Evolutionary conservation across 2,797 vertebrate genomes (phyloP).

Genomic region (Anas bernieri): DNA sequence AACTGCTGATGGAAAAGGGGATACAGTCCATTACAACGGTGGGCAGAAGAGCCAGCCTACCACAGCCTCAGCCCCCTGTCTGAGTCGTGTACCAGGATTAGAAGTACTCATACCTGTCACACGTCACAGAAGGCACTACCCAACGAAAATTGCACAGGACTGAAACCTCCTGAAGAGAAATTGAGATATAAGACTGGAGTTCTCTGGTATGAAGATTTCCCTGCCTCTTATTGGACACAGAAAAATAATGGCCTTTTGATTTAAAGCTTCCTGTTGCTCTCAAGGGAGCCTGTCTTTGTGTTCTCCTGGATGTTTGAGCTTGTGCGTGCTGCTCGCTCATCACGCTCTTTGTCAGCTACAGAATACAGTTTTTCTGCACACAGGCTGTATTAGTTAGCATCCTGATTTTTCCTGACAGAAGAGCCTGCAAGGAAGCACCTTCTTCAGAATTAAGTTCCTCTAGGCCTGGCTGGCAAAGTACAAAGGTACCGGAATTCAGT

Average conservation of each 20-base stretch:
- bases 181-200: not conserved
- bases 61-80: not conserved
- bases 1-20: not conserved
- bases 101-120: not conserved
- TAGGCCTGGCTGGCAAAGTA: not conserved
- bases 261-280: slow-evolving; percentile 46
- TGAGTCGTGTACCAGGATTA: fast-evolving
- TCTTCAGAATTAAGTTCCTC: not conserved
- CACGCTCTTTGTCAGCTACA: slow-evolving; percentile 12
- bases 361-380: slow-evolving; percentile 18
- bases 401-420: not conserved
- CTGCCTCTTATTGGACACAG: not conserved
- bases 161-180: not conserved
- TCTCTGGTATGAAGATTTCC: not conserved
- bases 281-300: not conserved
- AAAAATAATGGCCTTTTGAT: slow-evolving; percentile 49
- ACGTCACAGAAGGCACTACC: not conserved
- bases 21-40: not conserved
- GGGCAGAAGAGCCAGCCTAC: not conserved
- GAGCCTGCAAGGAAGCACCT: not conserved
- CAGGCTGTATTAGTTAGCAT: not conserved
- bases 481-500: not conserved
- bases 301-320: not conserved
- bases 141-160: not conserved
- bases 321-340: not conserved